Percentiles rank a stretch among this genome's conserved stretches.
Evolutionary conservation across 2,888 invertebrate species (phyloP).

Genomic region (Odontocerum albicorne): DNA sequence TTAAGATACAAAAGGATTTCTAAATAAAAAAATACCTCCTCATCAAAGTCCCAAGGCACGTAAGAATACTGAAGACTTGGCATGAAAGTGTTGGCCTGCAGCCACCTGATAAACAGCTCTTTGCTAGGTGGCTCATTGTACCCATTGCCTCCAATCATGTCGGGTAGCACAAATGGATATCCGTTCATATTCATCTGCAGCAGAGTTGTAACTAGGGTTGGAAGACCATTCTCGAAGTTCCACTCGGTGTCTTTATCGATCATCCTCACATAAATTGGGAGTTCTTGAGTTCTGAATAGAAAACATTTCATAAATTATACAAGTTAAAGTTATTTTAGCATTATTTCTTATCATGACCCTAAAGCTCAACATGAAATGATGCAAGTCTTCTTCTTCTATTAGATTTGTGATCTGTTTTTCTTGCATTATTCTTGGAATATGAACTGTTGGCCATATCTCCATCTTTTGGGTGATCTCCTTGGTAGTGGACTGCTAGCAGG

Average conservation of each 20-base stretch:
- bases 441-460: too few relatives aligned
- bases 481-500: too few relatives aligned
- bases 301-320: too few relatives aligned
- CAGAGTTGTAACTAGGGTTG: slow-evolving; percentile 64
- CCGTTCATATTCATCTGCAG: slow-evolving; percentile 49
- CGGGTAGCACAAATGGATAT: slow-evolving; percentile 69
- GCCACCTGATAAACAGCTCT: slow-evolving; percentile 72
- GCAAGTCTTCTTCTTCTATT: too few relatives aligned
- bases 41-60: slow-evolving; percentile 73
- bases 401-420: too few relatives aligned
- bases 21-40: slow-evolving; percentile 38
- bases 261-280: slow-evolving; percentile 71
- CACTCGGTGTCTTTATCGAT: slow-evolving; percentile 71
- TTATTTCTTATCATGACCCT: background rate
- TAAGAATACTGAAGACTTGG: slow-evolving; percentile 77
- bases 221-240: slow-evolving; percentile 66
- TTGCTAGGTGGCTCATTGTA: slow-evolving; percentile 55
- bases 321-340: background rate
- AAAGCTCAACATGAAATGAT: too few relatives aligned
- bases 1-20: too few relatives aligned
- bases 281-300: slow-evolving; percentile 60
- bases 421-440: too few relatives aligned
- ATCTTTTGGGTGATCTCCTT: too few relatives aligned
- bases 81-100: slow-evolving; percentile 75
- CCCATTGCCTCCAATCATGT: slow-evolving; percentile 72